A percentile compares a stretch with the other conserved stretches of the same genome.
phyloP scores from a whole-genome alignment of 2,113 vertebrate species.

The Bujurquina vittata region DNA sequence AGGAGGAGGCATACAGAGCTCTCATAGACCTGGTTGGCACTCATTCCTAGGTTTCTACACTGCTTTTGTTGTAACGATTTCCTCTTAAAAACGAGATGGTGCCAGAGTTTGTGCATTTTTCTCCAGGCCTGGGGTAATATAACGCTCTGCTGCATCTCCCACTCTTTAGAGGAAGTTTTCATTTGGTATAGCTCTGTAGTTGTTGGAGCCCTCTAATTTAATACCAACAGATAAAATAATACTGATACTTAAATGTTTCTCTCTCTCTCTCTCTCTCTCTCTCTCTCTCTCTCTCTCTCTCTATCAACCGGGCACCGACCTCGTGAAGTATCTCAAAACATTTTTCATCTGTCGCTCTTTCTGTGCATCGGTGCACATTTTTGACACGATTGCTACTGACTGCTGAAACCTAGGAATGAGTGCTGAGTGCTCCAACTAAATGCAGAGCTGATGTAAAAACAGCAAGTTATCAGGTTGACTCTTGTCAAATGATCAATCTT shows the following conservation, averaged over 20 bases:
- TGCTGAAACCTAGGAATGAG: constrained; percentile 70
- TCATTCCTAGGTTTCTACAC: constrained; percentile 74
- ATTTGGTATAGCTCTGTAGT: constrained; percentile 47
- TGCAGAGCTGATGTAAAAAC: constrained; percentile 46
- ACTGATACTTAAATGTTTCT: constrained; percentile 5
- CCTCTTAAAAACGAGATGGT: constrained; percentile 62
- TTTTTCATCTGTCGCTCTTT: neutral
- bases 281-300: neutral
- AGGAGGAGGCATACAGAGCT: constrained; percentile 43
- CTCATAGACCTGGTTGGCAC: constrained; percentile 62
- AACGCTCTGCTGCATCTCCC: constrained; percentile 13
- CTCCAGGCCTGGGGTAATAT: constrained; percentile 47
- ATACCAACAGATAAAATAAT: neutral
- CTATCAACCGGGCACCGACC: constrained; percentile 49
- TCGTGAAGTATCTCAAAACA: constrained; percentile 52
- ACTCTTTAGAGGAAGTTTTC: constrained; percentile 36
- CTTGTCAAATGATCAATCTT: neutral
- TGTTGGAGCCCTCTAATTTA: constrained; percentile 26
- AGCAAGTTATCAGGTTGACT: neutral
- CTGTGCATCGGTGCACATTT: constrained; percentile 6
- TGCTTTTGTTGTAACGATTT: constrained; percentile 11
- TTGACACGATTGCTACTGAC: neutral
- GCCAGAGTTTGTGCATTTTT: constrained; percentile 15
- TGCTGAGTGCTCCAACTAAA: constrained; percentile 45
- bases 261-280: neutral